Evolutionary conservation across 1,140 invertebrate genomes (phyloP).

Genomic region (Drosophila dunni): DNA sequence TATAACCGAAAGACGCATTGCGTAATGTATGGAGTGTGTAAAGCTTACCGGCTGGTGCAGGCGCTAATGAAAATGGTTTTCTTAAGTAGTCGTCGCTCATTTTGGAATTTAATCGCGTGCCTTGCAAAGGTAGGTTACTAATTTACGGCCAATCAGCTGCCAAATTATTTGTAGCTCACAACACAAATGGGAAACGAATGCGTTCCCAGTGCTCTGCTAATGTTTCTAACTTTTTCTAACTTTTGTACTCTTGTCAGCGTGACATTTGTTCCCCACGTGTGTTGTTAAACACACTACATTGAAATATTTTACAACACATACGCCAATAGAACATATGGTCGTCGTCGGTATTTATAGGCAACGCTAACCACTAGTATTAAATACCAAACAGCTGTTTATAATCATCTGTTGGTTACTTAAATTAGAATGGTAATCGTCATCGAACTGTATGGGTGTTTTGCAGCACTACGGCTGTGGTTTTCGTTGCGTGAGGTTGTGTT

Average conservation of each 20-base stretch:
- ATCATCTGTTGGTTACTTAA: conserved; percentile 28
- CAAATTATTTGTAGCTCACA: conserved; percentile 46
- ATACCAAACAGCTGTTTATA: conserved; percentile 21
- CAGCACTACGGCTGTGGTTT: conserved; percentile 55
- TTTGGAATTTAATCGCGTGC: conserved; percentile 68
- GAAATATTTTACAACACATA: conserved; percentile 33
- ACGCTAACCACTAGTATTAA: background rate
- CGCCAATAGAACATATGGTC: too few species aligned
- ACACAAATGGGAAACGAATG: conserved; percentile 50
- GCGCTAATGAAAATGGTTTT: conserved; percentile 77
- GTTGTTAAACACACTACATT: conserved; percentile 40
- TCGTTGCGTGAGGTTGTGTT: conserved; percentile 51
- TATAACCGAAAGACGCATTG: conserved; percentile 59
- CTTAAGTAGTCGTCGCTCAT: conserved; percentile 84
- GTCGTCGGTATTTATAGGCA: background rate
- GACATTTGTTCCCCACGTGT: conserved; percentile 53
- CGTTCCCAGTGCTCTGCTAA: conserved; percentile 50
- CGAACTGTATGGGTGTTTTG: conserved; percentile 33
- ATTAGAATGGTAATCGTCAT: conserved; percentile 18
- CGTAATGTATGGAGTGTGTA: conserved; percentile 53
- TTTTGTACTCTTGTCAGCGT: conserved; percentile 47
- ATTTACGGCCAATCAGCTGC: conserved; percentile 52
- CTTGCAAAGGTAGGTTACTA: conserved; percentile 46
- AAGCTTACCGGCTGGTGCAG: conserved; percentile 69
- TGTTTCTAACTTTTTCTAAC: conserved; percentile 52